A percentile compares a stretch with the other conserved stretches of the same genome.
Evolutionary conservation across 2,888 invertebrate species (phyloP).

Genomic region (Agrochola lota): DNA sequence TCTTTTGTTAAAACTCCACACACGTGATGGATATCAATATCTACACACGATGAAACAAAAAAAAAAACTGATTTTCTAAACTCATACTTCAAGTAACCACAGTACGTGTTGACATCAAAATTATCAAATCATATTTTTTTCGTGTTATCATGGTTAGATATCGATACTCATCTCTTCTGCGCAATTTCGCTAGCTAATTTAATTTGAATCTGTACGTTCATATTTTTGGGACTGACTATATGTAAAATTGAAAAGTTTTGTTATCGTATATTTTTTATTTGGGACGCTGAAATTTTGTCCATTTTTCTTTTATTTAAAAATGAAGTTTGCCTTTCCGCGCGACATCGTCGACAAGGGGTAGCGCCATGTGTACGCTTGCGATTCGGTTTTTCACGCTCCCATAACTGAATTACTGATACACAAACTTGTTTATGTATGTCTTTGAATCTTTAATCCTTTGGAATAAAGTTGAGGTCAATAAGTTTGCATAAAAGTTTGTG

Average conservation of each 20-base stretch:
- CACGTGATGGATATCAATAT: too few species aligned
- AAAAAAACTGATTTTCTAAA: too few species aligned
- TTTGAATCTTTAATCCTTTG: conserved; percentile 35
- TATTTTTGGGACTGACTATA: neutral
- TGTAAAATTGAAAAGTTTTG: conserved; percentile 26
- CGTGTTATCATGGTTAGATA: too few species aligned
- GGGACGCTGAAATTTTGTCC: neutral
- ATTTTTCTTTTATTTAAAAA: conserved; percentile 64
- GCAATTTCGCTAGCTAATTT: too few species aligned
- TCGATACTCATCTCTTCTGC: too few species aligned
- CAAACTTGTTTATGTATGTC: conserved; percentile 52
- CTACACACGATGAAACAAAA: too few species aligned
- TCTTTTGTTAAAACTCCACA: too few species aligned
- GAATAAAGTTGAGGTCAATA: conserved; percentile 49
- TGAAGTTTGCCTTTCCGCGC: conserved; percentile 74
- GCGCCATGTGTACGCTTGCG: conserved; percentile 72
- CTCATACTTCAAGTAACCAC: too few species aligned
- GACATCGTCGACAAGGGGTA: conserved; percentile 75
- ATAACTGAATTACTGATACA: conserved; percentile 75
- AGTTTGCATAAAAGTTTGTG: conserved; percentile 36
- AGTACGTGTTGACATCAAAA: too few species aligned
- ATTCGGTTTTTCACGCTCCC: conserved; percentile 76
- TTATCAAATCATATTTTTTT: too few species aligned
- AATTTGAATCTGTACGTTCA: too few species aligned
- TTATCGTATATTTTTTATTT: conserved; percentile 35